Base-by-base conservation (phyloP, 2,888 invertebrate species). In the Eristalinus sepulchralis region DNA sequence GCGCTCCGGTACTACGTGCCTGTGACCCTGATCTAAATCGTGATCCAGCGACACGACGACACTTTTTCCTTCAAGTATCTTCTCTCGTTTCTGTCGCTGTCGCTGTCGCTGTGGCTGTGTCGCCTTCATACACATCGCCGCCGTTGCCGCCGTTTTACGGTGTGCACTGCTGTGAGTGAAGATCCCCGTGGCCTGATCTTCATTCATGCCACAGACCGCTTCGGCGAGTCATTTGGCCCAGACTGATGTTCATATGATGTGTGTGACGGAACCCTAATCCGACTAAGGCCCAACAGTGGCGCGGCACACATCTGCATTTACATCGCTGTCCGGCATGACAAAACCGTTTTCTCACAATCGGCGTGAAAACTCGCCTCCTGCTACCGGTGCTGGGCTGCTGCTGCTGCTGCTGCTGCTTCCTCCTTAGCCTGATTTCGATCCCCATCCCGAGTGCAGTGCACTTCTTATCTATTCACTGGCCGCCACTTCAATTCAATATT, bases 1-100 rank as follows among this genome's bases (percentile, higher is more conserved):
- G 75, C 64, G 62, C 63, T 73, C 59, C 63, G 73, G 67, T 70
- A 68, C 70, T 57, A 66, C 39, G 70, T 88, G 79, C 84, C 60
- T 83, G 67, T 88, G 89, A 89, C 89, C 89, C 89, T 89, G 89
- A 89, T 89, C 89, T 87, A 89, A 89, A 89, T 89, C 89, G 89
- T 89, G 89, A 89, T 88, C 82, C 76, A 78, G 55, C 72, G 75
- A 88, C 89, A 89, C 89, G 89, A 82, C 75, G 73, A 78, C 73
- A 79, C 68, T 75, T 83, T 82, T 83, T 73, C 53, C 67, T 68
- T 78, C 36, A 22, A 47, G 33, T 57, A 53, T 63, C 20, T 57
- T 24, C 24, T 22, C 6, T 47, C 34, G 20, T 20, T 31, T 64
- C 34, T 59, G 17, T 39, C 11, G 77, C 31, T 70, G 57, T 11